Conservation (phyloP, 2,797 vertebrate species). For the Bucorvus abyssinicus region DNA sequence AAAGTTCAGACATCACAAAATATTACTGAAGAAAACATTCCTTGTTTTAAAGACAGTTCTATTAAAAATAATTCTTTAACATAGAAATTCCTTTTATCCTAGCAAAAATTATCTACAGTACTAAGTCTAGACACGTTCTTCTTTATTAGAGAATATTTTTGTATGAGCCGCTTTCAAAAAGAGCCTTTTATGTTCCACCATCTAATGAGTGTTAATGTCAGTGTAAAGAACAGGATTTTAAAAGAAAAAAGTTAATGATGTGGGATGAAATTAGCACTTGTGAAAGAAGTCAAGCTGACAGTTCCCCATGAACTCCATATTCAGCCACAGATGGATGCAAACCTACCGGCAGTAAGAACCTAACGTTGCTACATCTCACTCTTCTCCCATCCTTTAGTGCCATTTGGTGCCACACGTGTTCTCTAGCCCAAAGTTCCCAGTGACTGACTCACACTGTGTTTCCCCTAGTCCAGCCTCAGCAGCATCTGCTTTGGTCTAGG, state of each 20-base stretch:
- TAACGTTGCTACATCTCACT: rapidly evolving
- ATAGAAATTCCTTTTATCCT: not conserved
- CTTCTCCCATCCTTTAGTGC: not conserved
- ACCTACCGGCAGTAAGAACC: not conserved
- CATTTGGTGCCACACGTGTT: rapidly evolving
- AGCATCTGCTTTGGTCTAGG: not conserved
- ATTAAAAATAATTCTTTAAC: not conserved
- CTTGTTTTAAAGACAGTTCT: not conserved
- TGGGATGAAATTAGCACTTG: not conserved
- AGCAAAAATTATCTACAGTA: not conserved
- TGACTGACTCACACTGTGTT: not conserved
- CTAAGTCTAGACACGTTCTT: not conserved
- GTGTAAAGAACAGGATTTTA: not conserved
- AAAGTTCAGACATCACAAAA: slow-evolving; percentile 1
- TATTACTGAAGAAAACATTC: not conserved
- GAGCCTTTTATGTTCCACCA: slow-evolving; percentile 15
- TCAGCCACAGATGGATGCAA: not conserved
- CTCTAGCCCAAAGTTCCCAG: not conserved
- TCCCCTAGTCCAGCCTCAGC: not conserved
- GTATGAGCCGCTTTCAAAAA: not conserved
- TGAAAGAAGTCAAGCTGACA: not conserved
- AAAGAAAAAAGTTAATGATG: not conserved
- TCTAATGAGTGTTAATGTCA: not conserved
- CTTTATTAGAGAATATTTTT: slow-evolving; percentile 11
- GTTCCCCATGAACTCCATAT: not conserved